A percentile compares a stretch with the other conserved stretches of the same genome.
These are phyloP conservation scores for Apostichopus californicus DNA, from an alignment of 35 echinoderm and acorn worm species.

Conservation along the genomic window DNA sequence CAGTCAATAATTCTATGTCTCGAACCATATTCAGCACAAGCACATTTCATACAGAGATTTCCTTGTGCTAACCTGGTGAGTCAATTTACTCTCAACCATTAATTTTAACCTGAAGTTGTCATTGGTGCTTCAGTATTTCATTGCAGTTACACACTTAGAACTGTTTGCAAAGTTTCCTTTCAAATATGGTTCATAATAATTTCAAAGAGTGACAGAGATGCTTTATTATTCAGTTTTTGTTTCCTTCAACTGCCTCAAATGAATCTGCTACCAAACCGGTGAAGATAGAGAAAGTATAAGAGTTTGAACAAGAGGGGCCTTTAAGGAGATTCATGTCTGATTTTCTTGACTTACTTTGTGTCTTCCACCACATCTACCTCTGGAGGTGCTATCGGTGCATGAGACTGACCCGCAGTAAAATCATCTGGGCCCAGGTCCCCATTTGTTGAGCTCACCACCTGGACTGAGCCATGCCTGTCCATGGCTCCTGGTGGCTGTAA, in stretches of 20 bases:
- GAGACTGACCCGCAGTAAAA: constrained; percentile 80
- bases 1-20: no score
- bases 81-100: no score
- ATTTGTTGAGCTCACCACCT: constrained; percentile 97
- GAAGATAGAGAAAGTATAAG: no score
- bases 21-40: no score
- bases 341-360: constrained; percentile 84
- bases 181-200: no score
- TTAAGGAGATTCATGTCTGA: neutral
- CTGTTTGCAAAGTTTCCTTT: neutral
- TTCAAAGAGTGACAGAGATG: neutral
- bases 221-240: neutral
- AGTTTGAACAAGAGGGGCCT: no score
- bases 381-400: constrained; percentile 88
- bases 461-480: constrained; percentile 86
- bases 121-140: no score
- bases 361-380: constrained; percentile 99
- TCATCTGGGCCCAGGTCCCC: constrained; percentile 90
- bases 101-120: no score
- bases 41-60: no score
- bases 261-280: neutral
- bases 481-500: constrained; percentile 4
- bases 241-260: neutral
- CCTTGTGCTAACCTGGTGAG: no score
- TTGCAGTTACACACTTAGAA: no score